phyloP scores from a whole-genome alignment of 1,140 invertebrate genomes.

The Platyscapa corneri region DNA sequence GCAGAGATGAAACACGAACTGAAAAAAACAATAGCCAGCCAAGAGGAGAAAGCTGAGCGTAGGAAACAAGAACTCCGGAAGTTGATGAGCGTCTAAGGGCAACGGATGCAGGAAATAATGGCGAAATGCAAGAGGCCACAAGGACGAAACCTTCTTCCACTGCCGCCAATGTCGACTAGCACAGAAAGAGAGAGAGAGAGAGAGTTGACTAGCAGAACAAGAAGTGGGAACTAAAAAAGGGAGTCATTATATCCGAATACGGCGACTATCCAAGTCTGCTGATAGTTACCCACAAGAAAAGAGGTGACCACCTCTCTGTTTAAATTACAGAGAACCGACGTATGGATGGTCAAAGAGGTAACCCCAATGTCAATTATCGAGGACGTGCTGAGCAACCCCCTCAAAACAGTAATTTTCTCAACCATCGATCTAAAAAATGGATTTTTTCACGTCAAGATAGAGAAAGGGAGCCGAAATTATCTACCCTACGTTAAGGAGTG shows the following conservation, averaged over 20 bases:
- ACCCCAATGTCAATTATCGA: constrained; percentile 51
- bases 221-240: neutral
- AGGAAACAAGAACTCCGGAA: too few species aligned
- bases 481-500: constrained; percentile 59
- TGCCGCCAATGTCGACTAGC: too few species aligned
- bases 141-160: too few species aligned
- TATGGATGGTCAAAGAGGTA: neutral
- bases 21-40: too few species aligned
- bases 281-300: constrained; percentile 48
- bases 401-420: constrained; percentile 56
- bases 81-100: too few species aligned
- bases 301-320: constrained; percentile 43
- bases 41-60: too few species aligned
- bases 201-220: constrained; percentile 12
- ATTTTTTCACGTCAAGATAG: too few species aligned
- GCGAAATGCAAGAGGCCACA: too few species aligned
- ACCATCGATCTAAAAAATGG: too few species aligned
- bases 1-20: too few species aligned
- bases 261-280: constrained; percentile 52
- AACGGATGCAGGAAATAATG: too few species aligned
- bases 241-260: constrained; percentile 11
- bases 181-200: too few species aligned
- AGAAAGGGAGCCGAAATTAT: constrained; percentile 58
- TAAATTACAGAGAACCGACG: constrained; percentile 50
- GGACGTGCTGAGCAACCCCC: constrained; percentile 47